phyloP scores from a whole-genome alignment of 2,113 vertebrate genomes.

The Nannobrachium achirus region DNA sequence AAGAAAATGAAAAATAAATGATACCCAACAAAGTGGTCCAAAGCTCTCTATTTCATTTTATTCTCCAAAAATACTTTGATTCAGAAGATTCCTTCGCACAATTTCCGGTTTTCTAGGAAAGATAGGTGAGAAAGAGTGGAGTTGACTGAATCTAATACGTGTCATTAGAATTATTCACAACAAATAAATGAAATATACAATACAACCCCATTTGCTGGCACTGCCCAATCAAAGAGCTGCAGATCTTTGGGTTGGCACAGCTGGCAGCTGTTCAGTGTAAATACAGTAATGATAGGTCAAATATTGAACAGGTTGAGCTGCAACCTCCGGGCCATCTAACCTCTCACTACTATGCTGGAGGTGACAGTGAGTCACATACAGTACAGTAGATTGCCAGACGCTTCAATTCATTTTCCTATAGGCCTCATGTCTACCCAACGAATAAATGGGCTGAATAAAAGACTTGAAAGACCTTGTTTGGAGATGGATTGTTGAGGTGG shows the following conservation, averaged over 20 bases:
- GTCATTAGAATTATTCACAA: no score
- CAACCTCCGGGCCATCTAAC: constrained; percentile 35
- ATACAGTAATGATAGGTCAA: constrained; percentile 63
- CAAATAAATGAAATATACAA: no score
- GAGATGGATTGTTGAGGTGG: no score
- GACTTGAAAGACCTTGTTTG: constrained; percentile 34
- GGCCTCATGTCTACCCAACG: constrained; percentile 25
- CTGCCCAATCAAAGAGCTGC: constrained; percentile 56
- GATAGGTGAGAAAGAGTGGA: no score
- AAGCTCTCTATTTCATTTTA: no score
- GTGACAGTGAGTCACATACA: constrained; percentile 50
- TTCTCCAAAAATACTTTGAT: no score
- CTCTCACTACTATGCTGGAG: constrained; percentile 39
- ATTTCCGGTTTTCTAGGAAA: no score
- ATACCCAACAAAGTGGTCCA: no score
- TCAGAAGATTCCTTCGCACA: no score
- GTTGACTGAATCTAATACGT: no score
- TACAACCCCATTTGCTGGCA: no score
- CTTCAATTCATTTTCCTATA: constrained; percentile 40
- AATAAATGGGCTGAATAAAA: constrained; percentile 52
- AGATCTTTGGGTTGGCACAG: constrained; percentile 3
- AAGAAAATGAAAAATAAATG: no score
- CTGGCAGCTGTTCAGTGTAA: constrained; percentile 60
- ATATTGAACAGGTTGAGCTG: constrained; percentile 64
- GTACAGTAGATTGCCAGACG: constrained; percentile 60